phyloP scores from a whole-genome alignment of 2,888 invertebrate genomes.

The Andrena bucephala region DNA sequence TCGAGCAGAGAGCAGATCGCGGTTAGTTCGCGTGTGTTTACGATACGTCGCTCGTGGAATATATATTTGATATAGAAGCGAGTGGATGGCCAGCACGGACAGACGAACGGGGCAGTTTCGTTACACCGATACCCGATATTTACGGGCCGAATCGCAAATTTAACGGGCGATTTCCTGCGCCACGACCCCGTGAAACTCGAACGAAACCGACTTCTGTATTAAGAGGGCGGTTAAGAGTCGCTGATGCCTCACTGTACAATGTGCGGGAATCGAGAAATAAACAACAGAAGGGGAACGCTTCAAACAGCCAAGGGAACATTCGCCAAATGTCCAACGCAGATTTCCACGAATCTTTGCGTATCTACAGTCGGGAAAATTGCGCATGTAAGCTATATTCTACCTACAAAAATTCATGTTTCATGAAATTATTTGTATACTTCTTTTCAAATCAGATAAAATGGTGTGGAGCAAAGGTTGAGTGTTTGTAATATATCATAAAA shows the following conservation, averaged over 20 bases:
- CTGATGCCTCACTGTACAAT: slow-evolving; percentile 8
- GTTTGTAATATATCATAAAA: too few relatives aligned
- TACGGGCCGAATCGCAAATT: slow-evolving; percentile 57
- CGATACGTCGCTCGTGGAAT: slow-evolving; percentile 40
- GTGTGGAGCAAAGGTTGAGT: too few relatives aligned
- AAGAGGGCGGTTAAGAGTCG: slow-evolving; percentile 31
- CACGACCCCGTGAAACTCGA: slow-evolving; percentile 20
- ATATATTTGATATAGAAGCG: slow-evolving; percentile 54
- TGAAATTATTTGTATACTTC: too few relatives aligned
- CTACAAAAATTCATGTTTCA: too few relatives aligned
- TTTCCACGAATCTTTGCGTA: too few relatives aligned
- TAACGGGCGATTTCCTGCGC: slow-evolving; percentile 54
- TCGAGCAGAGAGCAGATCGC: slow-evolving; percentile 26
- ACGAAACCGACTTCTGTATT: slow-evolving; percentile 37
- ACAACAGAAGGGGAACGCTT: not conserved
- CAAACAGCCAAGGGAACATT: not conserved
- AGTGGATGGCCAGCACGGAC: slow-evolving; percentile 5
- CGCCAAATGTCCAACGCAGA: not conserved
- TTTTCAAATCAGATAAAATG: too few relatives aligned
- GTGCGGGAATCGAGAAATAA: not conserved
- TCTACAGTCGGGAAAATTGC: too few relatives aligned
- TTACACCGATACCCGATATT: slow-evolving; percentile 57
- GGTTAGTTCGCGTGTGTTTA: slow-evolving; percentile 57
- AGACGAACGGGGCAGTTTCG: slow-evolving; percentile 47
- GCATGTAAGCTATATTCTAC: too few relatives aligned